Base-by-base conservation (phyloP, 2,113 vertebrate genomes). In the Helogale parvula region DNA sequence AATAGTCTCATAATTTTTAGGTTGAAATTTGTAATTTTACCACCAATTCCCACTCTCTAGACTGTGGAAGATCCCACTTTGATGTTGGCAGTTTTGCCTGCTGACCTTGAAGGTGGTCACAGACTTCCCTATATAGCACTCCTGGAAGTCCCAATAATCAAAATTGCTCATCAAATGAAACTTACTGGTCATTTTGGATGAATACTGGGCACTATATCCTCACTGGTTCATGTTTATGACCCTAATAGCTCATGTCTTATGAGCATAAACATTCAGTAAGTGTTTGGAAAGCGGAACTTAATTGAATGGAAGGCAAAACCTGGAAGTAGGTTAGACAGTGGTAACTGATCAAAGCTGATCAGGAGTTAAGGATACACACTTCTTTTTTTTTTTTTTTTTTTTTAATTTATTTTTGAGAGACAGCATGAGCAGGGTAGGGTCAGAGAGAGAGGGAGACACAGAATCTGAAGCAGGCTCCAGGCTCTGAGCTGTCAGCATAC, bases 91-190 rank as follows among this genome's bases (percentile, higher is more conserved):
- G 5, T 85, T 66, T 69, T 33, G 47, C 14, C 83, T 41, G 15
- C 47, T 91, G 65, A 76, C 66, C n/a, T 84, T 79, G 27, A 65
- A 47, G 35, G 25, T 29, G 33, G 8, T 10, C 38, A 52, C 76
- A 65, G 35, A 21, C 33, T 65, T 60, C 33, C 80, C 66, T 17
- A 45, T 3, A 27, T 12, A 68, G 47, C n/a, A 87, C 25, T 71
- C 25, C 82, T 52, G 54, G 29, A 69, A 77, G 74, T 50, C 25
- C 33, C 57, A 57, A 29, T 33, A 80, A 66, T 47, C 27, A 72
- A 85, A 93, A 7, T 45, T 65, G 2, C 27, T 88, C 31, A 50
- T 88, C 65, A 83, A 97, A 83, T 66, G 38, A 92, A 94, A 87
- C 7, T 27, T 41, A 65, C 2, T 63, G 10, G 3, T 17, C 19